These are phyloP conservation scores for Callorhinus ursinus DNA, from an alignment of 2,113 vertebrate species.

Conservation along the genomic window DNA sequence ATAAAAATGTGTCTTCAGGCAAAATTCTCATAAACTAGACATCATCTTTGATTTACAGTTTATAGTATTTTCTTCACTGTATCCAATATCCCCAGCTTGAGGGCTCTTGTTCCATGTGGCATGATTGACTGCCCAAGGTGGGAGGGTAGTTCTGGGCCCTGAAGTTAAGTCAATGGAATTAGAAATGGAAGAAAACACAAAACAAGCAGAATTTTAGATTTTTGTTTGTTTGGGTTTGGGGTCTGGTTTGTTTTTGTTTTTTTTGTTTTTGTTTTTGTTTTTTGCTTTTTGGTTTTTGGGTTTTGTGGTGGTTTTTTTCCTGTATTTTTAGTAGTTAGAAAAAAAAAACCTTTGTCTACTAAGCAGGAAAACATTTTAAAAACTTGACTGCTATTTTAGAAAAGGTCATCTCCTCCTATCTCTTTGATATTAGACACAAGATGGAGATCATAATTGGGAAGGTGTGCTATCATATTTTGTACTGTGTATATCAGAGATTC, in stretches of 20 bases:
- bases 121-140: slow-evolving; percentile 78
- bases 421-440: not conserved
- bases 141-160: slow-evolving; percentile 64
- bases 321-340: not conserved
- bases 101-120: slow-evolving; percentile 75
- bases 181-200: slow-evolving; percentile 66
- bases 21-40: slow-evolving; percentile 86
- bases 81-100: slow-evolving; percentile 82
- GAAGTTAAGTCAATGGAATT: slow-evolving; percentile 78
- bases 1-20: slow-evolving; percentile 87
- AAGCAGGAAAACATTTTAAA: not conserved
- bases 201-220: slow-evolving; percentile 29
- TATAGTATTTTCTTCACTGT: slow-evolving; percentile 84
- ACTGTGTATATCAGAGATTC: not conserved
- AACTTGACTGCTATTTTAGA: fast-evolving
- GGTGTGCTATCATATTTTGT: not conserved
- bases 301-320: not conserved
- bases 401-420: not conserved
- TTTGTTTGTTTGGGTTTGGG: not conserved
- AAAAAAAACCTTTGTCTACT: not conserved
- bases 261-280: not conserved
- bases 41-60: slow-evolving; percentile 88
- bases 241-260: not conserved
- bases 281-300: not conserved
- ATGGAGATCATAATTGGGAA: not conserved